A percentile compares a stretch with the other conserved stretches of the same genome.
These are phyloP conservation scores for Phragmatobia fuliginosa DNA, from an alignment of 2,888 invertebrate genomes.

Conservation along the genomic window DNA sequence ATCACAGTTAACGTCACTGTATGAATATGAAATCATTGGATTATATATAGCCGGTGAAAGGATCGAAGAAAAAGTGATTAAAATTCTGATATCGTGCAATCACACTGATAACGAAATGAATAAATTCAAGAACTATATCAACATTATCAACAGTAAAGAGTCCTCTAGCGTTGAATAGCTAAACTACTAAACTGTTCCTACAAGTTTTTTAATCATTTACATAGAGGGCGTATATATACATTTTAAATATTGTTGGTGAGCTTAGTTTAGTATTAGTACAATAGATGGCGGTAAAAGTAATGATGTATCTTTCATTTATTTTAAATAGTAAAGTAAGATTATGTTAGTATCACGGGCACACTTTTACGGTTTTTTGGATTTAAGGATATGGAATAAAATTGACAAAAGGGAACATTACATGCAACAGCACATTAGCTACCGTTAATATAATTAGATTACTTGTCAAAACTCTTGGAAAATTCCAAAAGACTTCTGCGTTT, in stretches of 20 bases:
- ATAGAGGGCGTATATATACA: slow-evolving; percentile 14
- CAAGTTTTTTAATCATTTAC: background rate
- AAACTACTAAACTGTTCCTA: background rate
- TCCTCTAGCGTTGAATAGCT: slow-evolving; percentile 12
- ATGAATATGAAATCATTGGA: background rate
- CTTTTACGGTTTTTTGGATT: background rate
- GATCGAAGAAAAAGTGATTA: too few relatives aligned
- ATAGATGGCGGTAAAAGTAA: background rate
- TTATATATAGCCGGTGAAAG: too few relatives aligned
- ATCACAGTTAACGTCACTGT: background rate
- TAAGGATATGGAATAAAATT: background rate
- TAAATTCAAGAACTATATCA: background rate
- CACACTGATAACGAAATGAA: background rate
- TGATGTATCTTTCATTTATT: too few relatives aligned
- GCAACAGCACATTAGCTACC: background rate
- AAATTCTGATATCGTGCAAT: too few relatives aligned
- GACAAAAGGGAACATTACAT: background rate
- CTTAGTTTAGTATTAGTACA: too few relatives aligned
- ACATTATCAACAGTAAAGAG: background rate
- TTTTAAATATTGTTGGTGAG: background rate
- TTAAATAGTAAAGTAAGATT: too few relatives aligned
- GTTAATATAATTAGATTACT: too few relatives aligned
- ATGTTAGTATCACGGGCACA: too few relatives aligned
- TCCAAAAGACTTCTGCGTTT: too few relatives aligned
- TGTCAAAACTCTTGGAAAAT: too few relatives aligned